These are phyloP conservation scores for Naja naja DNA, from an alignment of 2,113 vertebrate species.

Conservation along the genomic window DNA sequence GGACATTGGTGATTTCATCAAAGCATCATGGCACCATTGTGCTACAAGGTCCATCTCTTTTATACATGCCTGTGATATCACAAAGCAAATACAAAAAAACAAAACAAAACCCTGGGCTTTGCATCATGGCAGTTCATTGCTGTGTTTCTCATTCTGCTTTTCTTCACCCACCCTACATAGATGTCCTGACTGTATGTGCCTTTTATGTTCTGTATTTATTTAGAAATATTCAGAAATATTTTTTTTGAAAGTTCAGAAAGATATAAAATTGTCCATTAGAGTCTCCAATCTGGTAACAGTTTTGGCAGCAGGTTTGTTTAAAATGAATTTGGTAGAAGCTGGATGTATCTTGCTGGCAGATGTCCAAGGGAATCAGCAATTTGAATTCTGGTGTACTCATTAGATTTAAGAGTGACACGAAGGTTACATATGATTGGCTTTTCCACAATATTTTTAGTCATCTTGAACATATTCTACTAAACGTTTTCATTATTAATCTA, in stretches of 20 bases:
- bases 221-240: neutral
- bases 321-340: neutral
- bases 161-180: neutral
- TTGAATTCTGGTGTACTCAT: neutral
- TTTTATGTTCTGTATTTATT: neutral
- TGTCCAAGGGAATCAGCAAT: neutral
- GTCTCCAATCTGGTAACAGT: neutral
- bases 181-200: neutral
- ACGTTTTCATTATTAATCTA: constrained; percentile 28
- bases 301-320: neutral
- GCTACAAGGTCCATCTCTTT: neutral
- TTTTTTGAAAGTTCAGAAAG: neutral
- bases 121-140: neutral
- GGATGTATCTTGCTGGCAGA: neutral
- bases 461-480: constrained; percentile 1
- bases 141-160: neutral
- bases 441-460: constrained; percentile 37
- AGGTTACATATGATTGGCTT: constrained; percentile 3
- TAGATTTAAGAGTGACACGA: neutral
- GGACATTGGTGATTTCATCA: neutral
- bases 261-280: neutral
- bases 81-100: neutral
- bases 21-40: neutral
- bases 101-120: neutral
- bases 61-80: neutral